Evolutionary conservation across 92 coral and sea anemone species (phyloP).

Genomic region (Heteractis magnifica): DNA sequence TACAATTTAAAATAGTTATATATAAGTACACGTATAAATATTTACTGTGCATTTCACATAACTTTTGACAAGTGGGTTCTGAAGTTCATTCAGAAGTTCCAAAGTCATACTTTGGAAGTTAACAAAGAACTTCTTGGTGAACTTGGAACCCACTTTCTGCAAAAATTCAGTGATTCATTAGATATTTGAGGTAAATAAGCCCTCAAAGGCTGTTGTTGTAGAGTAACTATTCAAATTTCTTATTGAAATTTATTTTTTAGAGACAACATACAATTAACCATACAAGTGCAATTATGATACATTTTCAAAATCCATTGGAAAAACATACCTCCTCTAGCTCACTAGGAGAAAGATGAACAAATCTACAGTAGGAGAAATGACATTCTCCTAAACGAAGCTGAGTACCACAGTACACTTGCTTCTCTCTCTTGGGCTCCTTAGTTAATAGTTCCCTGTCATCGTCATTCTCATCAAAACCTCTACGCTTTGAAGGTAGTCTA

Average conservation of each 20-base stretch:
- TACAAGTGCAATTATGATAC: no score
- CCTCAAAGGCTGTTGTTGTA: no score
- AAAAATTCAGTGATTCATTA: no score
- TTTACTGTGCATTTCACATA: not conserved
- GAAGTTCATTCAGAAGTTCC: no score
- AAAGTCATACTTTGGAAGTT: no score
- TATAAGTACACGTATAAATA: not conserved
- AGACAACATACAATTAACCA: no score
- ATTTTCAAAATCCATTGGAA: no score
- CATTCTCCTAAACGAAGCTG: conserved; percentile 53
- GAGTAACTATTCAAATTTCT: no score
- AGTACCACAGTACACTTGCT: conserved; percentile 33
- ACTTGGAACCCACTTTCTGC: not conserved
- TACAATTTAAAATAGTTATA: not conserved
- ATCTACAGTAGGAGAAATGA: conserved; percentile 19
- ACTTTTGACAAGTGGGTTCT: no score
- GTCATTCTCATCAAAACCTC: not conserved
- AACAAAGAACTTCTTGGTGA: not conserved
- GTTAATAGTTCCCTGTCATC: not conserved
- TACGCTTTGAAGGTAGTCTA: conserved; percentile 4
- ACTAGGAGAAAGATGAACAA: conserved; percentile 26
- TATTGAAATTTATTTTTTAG: no score
- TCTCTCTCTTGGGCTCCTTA: conserved; percentile 13
- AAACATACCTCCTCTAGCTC: conserved; percentile 48
- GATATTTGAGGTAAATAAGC: no score